Conservation (phyloP, 2,888 invertebrate genomes). For the Bombylius discolor region DNA sequence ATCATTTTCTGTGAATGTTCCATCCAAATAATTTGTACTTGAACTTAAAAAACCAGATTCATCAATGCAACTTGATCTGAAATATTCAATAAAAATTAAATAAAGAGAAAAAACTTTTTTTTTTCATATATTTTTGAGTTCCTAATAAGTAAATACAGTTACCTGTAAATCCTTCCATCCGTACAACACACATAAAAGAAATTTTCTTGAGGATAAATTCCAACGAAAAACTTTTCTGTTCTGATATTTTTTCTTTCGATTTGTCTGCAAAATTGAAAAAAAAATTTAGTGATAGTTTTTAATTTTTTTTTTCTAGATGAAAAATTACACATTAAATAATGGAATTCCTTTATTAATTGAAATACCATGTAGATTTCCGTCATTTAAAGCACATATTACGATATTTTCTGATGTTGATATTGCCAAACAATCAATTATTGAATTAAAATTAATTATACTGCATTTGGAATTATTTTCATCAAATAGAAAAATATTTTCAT, state of each 20-base stretch:
- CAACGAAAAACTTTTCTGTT: conserved; percentile 21
- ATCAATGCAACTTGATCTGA: conserved; percentile 3
- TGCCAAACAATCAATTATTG: conserved; percentile 27
- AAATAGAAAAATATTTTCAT: conserved; percentile 27
- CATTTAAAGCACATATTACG: conserved; percentile 29
- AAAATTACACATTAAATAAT: conserved; percentile 26
- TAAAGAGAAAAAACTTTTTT: background rate
- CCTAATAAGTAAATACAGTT: conserved; percentile 5
- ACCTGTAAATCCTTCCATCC: conserved; percentile 32
- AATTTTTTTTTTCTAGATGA: background rate
- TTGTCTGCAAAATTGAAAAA: conserved; percentile 11
- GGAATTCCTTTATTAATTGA: conserved; percentile 28
- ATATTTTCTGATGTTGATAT: conserved; percentile 30
- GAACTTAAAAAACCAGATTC: background rate
- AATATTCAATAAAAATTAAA: background rate
- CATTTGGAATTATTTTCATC: conserved; percentile 31
- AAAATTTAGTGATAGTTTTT: background rate
- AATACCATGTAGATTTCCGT: conserved; percentile 33
- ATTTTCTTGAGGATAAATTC: conserved; percentile 23
- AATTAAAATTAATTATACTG: conserved; percentile 26
- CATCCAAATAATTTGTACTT: background rate
- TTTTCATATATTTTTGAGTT: background rate
- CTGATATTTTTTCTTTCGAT: conserved; percentile 23
- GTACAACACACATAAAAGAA: conserved; percentile 26
- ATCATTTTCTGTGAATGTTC: conserved; percentile 24